Evolutionary conservation across 2,888 invertebrate genomes (phyloP).

Genomic region (Rhingia rostrata): DNA sequence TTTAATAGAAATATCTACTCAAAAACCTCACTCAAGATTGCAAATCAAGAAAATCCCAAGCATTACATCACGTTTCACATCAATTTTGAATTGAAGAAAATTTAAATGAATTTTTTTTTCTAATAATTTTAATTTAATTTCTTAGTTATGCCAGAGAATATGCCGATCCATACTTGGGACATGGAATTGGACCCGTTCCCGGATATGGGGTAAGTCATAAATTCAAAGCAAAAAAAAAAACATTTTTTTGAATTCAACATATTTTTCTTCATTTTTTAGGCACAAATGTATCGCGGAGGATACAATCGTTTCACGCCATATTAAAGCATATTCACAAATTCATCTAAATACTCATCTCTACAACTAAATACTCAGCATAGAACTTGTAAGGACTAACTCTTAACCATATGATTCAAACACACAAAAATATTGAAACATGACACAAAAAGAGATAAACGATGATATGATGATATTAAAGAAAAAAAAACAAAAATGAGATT

Average conservation of each 20-base stretch:
- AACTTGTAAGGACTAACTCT: constrained; percentile 76
- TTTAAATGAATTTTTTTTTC: constrained; percentile 6
- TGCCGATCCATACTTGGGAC: constrained; percentile 96
- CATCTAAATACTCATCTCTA: constrained; percentile 76
- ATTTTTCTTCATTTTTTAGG: constrained; percentile 84
- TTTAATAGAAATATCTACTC: constrained; percentile 1
- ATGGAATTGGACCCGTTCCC: constrained; percentile 97
- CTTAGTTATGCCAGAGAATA: constrained; percentile 94
- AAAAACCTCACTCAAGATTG: constrained; percentile 4
- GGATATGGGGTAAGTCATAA: constrained; percentile 94
- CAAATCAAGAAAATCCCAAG: constrained; percentile 58
- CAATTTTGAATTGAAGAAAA: neutral
- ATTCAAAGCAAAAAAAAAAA: constrained; percentile 6
- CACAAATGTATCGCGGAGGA: constrained; percentile 95
- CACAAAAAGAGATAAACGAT: constrained; percentile 36
- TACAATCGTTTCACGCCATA: constrained; percentile 98
- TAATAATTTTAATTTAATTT: constrained; percentile 30
- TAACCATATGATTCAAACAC: constrained; percentile 57
- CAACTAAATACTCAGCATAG: constrained; percentile 74
- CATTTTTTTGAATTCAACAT: constrained; percentile 53
- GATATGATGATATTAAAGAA: constrained; percentile 30
- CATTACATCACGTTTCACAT: constrained; percentile 4
- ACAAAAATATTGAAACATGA: constrained; percentile 40
- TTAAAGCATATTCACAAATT: constrained; percentile 83
- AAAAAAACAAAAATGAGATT: constrained; percentile 12